Base-by-base conservation (phyloP, 30 jellyfish, hydroid and myxozoan species). In the Turritopsis dohrnii region DNA sequence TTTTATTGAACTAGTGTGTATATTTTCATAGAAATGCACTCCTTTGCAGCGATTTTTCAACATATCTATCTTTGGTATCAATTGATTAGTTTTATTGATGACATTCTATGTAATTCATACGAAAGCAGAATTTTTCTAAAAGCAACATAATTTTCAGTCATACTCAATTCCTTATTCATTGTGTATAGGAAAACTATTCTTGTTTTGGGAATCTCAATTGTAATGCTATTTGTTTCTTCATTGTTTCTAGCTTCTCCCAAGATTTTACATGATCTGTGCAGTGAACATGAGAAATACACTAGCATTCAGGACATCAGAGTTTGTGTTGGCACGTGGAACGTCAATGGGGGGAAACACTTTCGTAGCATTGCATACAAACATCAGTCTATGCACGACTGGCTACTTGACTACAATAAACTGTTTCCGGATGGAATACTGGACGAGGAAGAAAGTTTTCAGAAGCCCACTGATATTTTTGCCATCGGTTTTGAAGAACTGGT, bases 271-370 rank as follows among this genome's bases (percentile, higher is more conserved):
- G 99, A 88, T 52, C 84, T 94, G 26, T 94, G 99, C 75, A 74
- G 66, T 72, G 72, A 80, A 53, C 88, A 94, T 79, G 88, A 88
- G 25, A 85, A 85, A 29, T 94, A 65, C 88, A 87, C 99, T 27
- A 80, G 76, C 52, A 80, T 88, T 25, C 80, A 91, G 60, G 86
- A 81, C 65, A 54, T 90, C 66, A 87, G 97, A 21, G 96, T 94
- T 23, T 85, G 95, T 82, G 97, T 95, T 72, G 97, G 99, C 28
- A 89, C 99, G 1, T 94, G 99, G 99, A 94, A 94, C 81, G 99
- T 94, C 79, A 90, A 89, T 76, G 99, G 99, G 23, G 99, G 99
- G 52, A 92, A 92, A 73, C 99, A 94, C 88, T 94, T 94, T 75
- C 96, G 99, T 1, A 94, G 99, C 79, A 88, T 94, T 79, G 99